Percentiles rank a stretch among this genome's conserved stretches.
Conservation (phyloP, 2,113 vertebrate species). For the Raja brachyura region DNA sequence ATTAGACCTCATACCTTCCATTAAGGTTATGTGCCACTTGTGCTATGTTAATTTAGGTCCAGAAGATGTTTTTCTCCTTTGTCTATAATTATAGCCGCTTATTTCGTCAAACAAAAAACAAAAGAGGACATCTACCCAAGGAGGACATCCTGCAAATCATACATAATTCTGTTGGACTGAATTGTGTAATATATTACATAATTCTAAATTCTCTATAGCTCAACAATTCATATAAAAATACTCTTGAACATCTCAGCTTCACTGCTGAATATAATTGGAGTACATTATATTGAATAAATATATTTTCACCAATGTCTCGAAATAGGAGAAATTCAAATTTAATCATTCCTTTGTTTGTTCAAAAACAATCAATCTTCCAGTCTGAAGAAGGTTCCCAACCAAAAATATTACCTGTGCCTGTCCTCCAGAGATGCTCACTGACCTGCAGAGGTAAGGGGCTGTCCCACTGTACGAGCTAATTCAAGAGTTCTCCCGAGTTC, state of each 20-base stretch:
- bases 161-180: neutral
- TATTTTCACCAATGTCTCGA: neutral
- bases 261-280: neutral
- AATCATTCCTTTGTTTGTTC: neutral
- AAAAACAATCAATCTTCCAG: neutral
- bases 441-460: no score
- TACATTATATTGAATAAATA: neutral
- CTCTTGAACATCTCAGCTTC: neutral
- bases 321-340: neutral
- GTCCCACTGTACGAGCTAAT: no score
- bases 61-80: neutral
- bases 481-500: no score
- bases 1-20: neutral
- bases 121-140: neutral
- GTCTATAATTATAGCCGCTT: neutral
- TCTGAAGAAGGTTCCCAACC: no score
- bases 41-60: neutral
- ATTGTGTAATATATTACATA: no score
- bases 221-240: neutral
- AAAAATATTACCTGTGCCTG: no score
- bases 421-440: no score
- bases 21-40: no score
- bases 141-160: neutral
- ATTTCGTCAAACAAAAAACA: neutral
- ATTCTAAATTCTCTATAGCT: neutral